Evolutionary conservation across 2,797 vertebrate genomes (phyloP).

Genomic region (Balearica regulorum): DNA sequence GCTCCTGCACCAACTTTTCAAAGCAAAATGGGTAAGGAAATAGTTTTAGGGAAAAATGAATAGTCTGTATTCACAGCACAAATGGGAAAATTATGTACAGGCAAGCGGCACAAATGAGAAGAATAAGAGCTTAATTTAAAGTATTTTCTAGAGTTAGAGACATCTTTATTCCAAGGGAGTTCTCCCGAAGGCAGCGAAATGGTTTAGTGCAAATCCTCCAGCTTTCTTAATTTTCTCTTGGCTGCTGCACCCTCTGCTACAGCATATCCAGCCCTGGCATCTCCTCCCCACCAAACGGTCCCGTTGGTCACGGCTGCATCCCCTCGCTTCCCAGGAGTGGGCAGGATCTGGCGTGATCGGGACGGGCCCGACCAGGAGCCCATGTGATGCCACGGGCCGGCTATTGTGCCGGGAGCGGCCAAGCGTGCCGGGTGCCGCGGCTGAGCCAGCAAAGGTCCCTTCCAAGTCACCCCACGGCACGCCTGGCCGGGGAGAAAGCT

Average conservation of each 20-base stretch:
- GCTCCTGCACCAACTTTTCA: neutral
- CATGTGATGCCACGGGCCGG: fast-evolving
- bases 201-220: neutral
- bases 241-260: neutral
- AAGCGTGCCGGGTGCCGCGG: fast-evolving
- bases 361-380: fast-evolving
- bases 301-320: fast-evolving
- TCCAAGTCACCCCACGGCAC: fast-evolving
- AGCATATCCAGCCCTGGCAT: neutral
- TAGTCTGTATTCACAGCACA: neutral
- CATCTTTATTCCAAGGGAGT: neutral
- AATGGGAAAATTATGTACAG: neutral
- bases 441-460: neutral
- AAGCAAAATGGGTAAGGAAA: neutral
- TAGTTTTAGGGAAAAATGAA: neutral
- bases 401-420: neutral
- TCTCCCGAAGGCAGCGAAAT: neutral
- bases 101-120: neutral
- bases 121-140: neutral
- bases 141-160: neutral
- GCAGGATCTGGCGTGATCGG: fast-evolving
- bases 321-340: fast-evolving
- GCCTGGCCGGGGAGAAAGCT: neutral
- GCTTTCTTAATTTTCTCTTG: neutral
- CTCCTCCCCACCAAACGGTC: neutral